Percentiles rank a stretch among this genome's conserved stretches.
phyloP scores from a whole-genome alignment of 1,140 invertebrate genomes.

The Euwallacea similis region DNA sequence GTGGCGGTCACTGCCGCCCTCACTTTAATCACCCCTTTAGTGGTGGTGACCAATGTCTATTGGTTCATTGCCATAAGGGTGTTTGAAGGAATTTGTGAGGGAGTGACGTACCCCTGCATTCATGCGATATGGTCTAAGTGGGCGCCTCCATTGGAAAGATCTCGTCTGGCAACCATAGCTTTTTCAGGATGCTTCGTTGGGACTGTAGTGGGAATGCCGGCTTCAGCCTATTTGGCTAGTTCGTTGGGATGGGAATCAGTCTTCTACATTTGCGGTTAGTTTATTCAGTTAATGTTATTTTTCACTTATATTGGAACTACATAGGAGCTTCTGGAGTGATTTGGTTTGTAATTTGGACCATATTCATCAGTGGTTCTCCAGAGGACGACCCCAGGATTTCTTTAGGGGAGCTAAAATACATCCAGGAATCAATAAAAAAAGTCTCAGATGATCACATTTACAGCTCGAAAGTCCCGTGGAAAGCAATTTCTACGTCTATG shows the following conservation, averaged over 20 bases:
- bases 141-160: conserved; percentile 82
- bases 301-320: conserved; percentile 27
- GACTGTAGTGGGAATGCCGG: conserved; percentile 80
- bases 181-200: conserved; percentile 84
- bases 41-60: conserved; percentile 70
- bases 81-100: conserved; percentile 88
- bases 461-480: conserved; percentile 69
- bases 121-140: conserved; percentile 86
- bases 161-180: conserved; percentile 74
- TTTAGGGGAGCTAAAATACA: conserved; percentile 75
- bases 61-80: conserved; percentile 75
- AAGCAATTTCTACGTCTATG: conserved; percentile 74
- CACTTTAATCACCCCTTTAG: conserved; percentile 79
- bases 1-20: conserved; percentile 79
- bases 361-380: conserved; percentile 74
- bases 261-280: conserved; percentile 84
- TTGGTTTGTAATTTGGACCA: conserved; percentile 72
- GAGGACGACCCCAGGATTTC: conserved; percentile 75
- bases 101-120: conserved; percentile 88
- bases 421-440: conserved; percentile 58
- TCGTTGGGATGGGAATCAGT: conserved; percentile 83
- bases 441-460: not conserved
- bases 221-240: conserved; percentile 72
- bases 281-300: not conserved
- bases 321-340: conserved; percentile 66